Conservation (phyloP, 2,113 vertebrate species). For the Elachura formosa region DNA sequence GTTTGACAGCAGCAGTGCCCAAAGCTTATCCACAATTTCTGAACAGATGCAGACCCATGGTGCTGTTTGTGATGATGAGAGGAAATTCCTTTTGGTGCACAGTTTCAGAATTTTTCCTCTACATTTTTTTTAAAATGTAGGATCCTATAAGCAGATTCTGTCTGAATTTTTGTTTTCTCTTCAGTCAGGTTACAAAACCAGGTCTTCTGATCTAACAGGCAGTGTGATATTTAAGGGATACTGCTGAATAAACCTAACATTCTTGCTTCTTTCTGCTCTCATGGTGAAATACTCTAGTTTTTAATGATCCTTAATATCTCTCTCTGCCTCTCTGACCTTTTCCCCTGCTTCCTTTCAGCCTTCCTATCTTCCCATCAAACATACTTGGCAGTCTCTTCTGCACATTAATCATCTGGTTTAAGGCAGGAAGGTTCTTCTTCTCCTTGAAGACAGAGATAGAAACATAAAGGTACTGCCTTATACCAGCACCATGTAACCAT, state of each 20-base stretch:
- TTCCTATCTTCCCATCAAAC: not conserved
- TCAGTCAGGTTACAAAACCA: not conserved
- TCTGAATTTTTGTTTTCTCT: not conserved
- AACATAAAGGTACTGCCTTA: not conserved
- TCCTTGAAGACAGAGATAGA: not conserved
- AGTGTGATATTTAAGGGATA: not conserved
- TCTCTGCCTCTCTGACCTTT: not conserved
- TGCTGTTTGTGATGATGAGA: not conserved
- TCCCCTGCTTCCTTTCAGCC: not conserved
- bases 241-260: not conserved
- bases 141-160: not conserved
- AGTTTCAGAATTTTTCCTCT: not conserved
- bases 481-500: not conserved
- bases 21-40: not conserved
- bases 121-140: not conserved
- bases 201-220: not conserved
- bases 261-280: not conserved
- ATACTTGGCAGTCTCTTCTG: not conserved
- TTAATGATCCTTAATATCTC: not conserved
- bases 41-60: accelerated
- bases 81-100: not conserved
- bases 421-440: not conserved
- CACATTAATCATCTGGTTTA: not conserved
- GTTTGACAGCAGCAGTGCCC: not conserved
- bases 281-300: not conserved